Evolutionary conservation across 1,140 invertebrate species (phyloP).

Genomic region (Drosophila repleta): DNA sequence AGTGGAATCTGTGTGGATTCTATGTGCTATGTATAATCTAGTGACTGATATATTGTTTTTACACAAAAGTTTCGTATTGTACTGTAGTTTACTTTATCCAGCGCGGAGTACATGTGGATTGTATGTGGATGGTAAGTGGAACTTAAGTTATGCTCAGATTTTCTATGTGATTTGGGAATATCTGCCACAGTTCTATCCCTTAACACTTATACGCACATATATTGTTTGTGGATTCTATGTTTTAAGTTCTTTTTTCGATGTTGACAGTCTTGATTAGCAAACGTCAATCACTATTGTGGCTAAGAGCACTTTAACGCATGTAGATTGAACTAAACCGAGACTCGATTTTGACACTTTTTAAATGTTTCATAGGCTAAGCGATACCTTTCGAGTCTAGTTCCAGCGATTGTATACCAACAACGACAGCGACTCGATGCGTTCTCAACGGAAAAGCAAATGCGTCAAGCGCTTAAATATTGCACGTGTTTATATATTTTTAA

Average conservation of each 20-base stretch:
- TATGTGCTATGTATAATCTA: no score
- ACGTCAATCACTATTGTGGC: no score
- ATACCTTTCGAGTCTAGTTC: not conserved
- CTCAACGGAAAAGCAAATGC: conserved; percentile 59
- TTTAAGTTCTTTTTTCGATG: no score
- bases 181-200: no score
- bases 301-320: no score
- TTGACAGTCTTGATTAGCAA: no score
- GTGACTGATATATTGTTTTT: no score
- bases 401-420: conserved; percentile 10
- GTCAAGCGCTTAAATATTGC: conserved; percentile 54
- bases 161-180: not conserved
- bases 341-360: not conserved
- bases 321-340: not conserved
- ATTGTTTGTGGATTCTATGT: no score
- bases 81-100: no score
- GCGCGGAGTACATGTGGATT: conserved; percentile 15
- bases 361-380: not conserved
- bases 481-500: conserved; percentile 31
- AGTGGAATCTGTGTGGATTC: no score
- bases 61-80: no score
- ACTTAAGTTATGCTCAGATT: not conserved
- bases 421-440: conserved; percentile 75
- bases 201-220: no score
- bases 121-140: conserved; percentile 27